Evolutionary conservation across 2,113 vertebrate species (phyloP).

Genomic region (Neopipo cinnamomea): DNA sequence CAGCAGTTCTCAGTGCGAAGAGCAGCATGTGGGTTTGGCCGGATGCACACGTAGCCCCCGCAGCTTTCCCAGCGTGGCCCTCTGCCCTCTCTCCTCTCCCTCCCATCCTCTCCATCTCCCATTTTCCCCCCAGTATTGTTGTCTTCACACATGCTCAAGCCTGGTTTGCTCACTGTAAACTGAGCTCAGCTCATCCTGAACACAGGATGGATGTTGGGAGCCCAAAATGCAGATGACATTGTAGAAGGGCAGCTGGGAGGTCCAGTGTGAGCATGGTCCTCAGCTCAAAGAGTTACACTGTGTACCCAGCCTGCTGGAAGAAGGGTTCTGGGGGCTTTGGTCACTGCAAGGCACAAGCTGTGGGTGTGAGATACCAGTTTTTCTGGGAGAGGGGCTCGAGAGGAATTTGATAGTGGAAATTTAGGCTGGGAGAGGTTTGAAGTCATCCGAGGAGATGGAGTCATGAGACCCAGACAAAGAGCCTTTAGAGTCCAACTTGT

Average conservation of each 20-base stretch:
- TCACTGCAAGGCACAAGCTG: not conserved
- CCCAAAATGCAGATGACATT: accelerated
- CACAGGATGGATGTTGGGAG: not conserved
- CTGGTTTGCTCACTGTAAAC: not conserved
- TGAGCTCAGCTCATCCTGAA: not conserved
- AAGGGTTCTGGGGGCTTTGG: not conserved
- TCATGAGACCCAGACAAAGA: not conserved
- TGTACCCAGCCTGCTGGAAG: not conserved
- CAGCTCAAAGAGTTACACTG: not conserved
- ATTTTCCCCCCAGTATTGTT: not conserved
- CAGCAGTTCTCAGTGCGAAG: not conserved
- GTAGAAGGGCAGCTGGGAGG: not conserved
- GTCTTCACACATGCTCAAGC: accelerated
- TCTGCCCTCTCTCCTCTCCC: not conserved
- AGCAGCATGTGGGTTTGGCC: not conserved
- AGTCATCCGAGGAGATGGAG: not conserved
- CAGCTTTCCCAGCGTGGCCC: not conserved
- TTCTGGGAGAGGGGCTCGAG: not conserved
- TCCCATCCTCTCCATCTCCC: not conserved
- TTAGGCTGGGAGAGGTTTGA: not conserved
- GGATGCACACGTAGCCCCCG: accelerated
- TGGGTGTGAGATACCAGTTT: accelerated
- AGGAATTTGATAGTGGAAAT: not conserved
- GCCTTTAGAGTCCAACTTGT: not conserved
- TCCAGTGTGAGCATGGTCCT: not conserved